A percentile compares a stretch with the other conserved stretches of the same genome.
phyloP scores from a whole-genome alignment of 2,113 vertebrate genomes.

The Paraplagusia blochii region DNA sequence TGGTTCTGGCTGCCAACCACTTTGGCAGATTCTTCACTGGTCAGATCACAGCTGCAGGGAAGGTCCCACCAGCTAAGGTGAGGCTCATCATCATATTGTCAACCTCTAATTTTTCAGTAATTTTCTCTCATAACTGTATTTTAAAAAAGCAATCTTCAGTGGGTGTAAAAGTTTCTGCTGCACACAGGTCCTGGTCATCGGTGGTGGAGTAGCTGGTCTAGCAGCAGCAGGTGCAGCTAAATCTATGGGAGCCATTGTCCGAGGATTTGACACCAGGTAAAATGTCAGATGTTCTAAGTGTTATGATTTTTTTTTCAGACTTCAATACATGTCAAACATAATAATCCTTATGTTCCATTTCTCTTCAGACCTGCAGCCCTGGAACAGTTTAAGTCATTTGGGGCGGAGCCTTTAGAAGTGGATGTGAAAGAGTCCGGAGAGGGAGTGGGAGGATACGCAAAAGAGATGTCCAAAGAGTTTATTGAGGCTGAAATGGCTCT shows the following conservation, averaged over 20 bases:
- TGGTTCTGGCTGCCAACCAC: constrained; percentile 70
- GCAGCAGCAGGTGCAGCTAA: constrained; percentile 81
- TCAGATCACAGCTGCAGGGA: constrained; percentile 75
- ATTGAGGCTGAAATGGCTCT: constrained; percentile 76
- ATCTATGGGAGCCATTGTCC: constrained; percentile 81
- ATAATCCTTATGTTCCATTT: background rate
- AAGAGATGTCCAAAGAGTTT: constrained; percentile 79
- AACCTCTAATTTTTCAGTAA: background rate
- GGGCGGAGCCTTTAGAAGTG: constrained; percentile 74
- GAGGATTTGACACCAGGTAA: constrained; percentile 80
- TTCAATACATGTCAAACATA: background rate
- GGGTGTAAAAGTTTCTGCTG: background rate
- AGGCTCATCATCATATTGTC: background rate
- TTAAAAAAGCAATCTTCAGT: constrained; percentile 3
- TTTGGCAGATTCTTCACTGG: constrained; percentile 77
- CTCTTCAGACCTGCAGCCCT: constrained; percentile 69
- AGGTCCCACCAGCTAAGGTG: constrained; percentile 77
- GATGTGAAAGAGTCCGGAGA: constrained; percentile 72
- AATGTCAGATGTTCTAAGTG: background rate
- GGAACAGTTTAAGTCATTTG: constrained; percentile 80
- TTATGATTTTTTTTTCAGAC: background rate
- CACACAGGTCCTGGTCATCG: constrained; percentile 79
- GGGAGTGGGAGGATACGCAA: constrained; percentile 74
- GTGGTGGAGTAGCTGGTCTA: constrained; percentile 79
- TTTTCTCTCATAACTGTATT: background rate